These are phyloP conservation scores for Hippopotamus amphibius DNA, from an alignment of 2,113 vertebrate species.

Conservation along the genomic window DNA sequence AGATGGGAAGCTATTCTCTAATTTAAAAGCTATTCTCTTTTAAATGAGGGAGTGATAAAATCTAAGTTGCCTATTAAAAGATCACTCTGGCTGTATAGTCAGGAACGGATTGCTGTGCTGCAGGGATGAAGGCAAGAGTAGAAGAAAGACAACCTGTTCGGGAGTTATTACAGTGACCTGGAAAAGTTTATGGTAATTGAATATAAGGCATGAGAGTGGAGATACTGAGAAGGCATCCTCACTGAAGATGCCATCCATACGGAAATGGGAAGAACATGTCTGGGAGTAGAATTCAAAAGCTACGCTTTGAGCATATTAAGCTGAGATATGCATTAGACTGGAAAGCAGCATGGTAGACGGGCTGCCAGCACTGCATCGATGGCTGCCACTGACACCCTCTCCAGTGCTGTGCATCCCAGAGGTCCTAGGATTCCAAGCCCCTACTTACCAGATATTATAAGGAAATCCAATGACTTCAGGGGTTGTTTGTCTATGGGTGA, in stretches of 20 bases:
- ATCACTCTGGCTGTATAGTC: not conserved
- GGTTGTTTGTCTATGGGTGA: not conserved
- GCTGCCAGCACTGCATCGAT: accelerated
- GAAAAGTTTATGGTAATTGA: not conserved
- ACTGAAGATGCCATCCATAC: not conserved
- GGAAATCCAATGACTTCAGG: not conserved
- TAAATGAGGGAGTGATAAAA: not conserved
- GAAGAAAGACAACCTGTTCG: not conserved
- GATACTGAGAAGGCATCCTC: not conserved
- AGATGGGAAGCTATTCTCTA: not conserved
- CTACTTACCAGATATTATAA: not conserved
- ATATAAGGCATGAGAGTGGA: not conserved
- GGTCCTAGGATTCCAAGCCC: not conserved
- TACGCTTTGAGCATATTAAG: not conserved
- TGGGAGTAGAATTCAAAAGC: not conserved
- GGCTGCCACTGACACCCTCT: not conserved
- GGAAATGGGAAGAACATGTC: not conserved
- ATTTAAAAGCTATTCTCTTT: not conserved
- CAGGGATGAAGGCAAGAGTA: not conserved
- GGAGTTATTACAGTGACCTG: not conserved
- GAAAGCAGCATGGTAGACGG: not conserved
- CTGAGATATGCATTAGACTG: not conserved
- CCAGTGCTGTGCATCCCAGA: not conserved
- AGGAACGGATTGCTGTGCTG: not conserved
- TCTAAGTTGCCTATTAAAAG: not conserved